Base-by-base conservation (phyloP, 2,113 vertebrate species). In the Chascanopsetta lugubris region DNA sequence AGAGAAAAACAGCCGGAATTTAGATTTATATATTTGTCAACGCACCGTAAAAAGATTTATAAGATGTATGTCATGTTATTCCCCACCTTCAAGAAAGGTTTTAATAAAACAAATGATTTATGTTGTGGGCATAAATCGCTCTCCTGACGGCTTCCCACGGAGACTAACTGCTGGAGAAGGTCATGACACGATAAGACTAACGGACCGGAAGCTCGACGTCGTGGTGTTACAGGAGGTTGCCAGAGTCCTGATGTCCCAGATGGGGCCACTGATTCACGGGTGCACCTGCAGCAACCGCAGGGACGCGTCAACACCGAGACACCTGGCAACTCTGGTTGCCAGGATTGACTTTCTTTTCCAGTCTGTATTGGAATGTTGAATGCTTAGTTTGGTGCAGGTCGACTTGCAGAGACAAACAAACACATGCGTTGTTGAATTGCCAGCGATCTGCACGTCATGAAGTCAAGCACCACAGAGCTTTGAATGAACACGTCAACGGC, bases 91-190 rank as follows among this genome's bases (percentile, higher is more conserved):
- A n/a, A 45, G 29, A 42, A 42, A 24, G 3, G 47, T 26, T 49
- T 48, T 17, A 49, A 27, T n/a, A 49, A 49, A 12, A 24, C 22
- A 48, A 48, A 48, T 48, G 46, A 48, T 48, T 25, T 48, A 48
- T 25, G 22, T 24, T 22, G 45, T 21, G 5, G 46, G 12, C 22
- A 48, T 25, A 25, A 49, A 17, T 27, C 24, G 8, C 1, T 49
- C n/a, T 24, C 47, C 47, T 49, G 47, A 17, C 47, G n/a, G 24
- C 47, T 49, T 3, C 24, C 6, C 6, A 17, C 24, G 4, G 15
- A 24, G 15, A 27, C 7, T 27, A 5, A 8, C 24, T 49, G 47
- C 47, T 49, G 47, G 2, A 49, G 27, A 49, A 48, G 46, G 46
- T 48, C 46, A 49, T 49, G 24, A 27, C 24, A 17, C 9, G 24